Evolutionary conservation across 2,797 vertebrate genomes (phyloP).

Genomic region (Cetoscarus ocellatus): DNA sequence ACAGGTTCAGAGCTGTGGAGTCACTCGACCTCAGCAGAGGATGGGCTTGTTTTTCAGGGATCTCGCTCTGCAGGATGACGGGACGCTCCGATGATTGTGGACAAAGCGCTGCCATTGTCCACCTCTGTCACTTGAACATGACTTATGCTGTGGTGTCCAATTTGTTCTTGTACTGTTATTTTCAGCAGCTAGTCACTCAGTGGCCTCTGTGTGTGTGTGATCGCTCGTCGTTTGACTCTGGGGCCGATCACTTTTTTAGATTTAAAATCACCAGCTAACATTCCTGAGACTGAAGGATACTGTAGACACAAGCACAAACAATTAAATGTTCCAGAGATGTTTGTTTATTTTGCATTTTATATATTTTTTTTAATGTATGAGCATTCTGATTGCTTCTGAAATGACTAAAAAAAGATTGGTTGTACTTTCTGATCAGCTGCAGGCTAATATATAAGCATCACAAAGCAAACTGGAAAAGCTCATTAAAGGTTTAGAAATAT

Average conservation of each 20-base stretch:
- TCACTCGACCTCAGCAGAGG: neutral
- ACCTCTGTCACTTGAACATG: slow-evolving; percentile 44
- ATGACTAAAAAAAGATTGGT: slow-evolving; percentile 58
- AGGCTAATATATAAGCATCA: slow-evolving; percentile 68
- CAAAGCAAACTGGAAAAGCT: slow-evolving; percentile 69
- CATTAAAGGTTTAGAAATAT: slow-evolving; percentile 81
- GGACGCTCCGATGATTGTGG: neutral
- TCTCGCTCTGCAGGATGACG: slow-evolving; percentile 33
- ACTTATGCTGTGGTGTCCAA: slow-evolving; percentile 35
- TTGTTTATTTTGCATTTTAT: slow-evolving; percentile 77
- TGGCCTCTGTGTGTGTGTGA: slow-evolving; percentile 24
- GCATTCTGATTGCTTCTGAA: slow-evolving; percentile 69
- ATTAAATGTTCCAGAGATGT: slow-evolving; percentile 56
- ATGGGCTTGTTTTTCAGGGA: slow-evolving; percentile 28
- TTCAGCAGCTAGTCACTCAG: slow-evolving; percentile 40
- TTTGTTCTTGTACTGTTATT: slow-evolving; percentile 46
- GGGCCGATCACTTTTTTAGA: slow-evolving; percentile 21
- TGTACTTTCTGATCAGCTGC: slow-evolving; percentile 66
- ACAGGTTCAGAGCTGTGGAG: neutral
- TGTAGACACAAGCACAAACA: slow-evolving; percentile 64
- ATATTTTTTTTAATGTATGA: slow-evolving; percentile 67
- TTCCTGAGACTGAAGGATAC: slow-evolving; percentile 54
- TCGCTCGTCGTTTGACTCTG: slow-evolving; percentile 36
- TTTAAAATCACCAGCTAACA: slow-evolving; percentile 14
- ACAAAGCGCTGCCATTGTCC: slow-evolving; percentile 23